Conservation (phyloP, 2,888 invertebrate genomes). For the Leptothorax acervorum region DNA sequence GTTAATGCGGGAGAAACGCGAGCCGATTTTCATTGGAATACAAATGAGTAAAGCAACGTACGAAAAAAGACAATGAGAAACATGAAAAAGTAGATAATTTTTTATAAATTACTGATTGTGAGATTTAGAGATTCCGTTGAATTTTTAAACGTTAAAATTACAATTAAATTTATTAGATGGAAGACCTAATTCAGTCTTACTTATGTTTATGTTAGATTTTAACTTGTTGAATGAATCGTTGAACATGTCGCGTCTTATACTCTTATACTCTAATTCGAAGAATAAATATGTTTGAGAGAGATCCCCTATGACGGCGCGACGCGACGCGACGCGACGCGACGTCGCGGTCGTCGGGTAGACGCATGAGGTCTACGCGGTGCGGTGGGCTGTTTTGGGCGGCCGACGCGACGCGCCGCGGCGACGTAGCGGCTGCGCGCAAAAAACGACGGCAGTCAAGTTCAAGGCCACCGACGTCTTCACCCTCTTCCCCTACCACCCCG, state of each 20-base stretch:
- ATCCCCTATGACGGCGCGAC: not conserved
- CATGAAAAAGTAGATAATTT: not conserved
- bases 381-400: slow-evolving; percentile 79
- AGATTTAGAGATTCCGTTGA: too few species aligned
- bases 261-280: not conserved
- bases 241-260: not conserved
- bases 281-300: slow-evolving; percentile 15
- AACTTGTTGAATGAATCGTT: slow-evolving; percentile 6
- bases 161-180: not conserved
- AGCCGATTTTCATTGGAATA: not conserved
- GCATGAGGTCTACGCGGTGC: slow-evolving; percentile 70
- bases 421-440: slow-evolving; percentile 77
- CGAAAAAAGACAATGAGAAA: not conserved
- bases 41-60: not conserved
- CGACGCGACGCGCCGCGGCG: slow-evolving; percentile 69
- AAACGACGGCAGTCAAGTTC: slow-evolving; percentile 83
- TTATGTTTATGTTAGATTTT: too few species aligned
- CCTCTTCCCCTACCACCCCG: slow-evolving; percentile 47
- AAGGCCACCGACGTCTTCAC: slow-evolving; percentile 76
- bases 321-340: too few species aligned
- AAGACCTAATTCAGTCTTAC: not conserved
- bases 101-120: too few species aligned
- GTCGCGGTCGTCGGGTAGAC: not conserved
- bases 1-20: not conserved
- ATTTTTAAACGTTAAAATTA: not conserved